A percentile compares a stretch with the other conserved stretches of the same genome.
Evolutionary conservation across 2,888 invertebrate genomes (phyloP).

Genomic region (Drosophila limbata): DNA sequence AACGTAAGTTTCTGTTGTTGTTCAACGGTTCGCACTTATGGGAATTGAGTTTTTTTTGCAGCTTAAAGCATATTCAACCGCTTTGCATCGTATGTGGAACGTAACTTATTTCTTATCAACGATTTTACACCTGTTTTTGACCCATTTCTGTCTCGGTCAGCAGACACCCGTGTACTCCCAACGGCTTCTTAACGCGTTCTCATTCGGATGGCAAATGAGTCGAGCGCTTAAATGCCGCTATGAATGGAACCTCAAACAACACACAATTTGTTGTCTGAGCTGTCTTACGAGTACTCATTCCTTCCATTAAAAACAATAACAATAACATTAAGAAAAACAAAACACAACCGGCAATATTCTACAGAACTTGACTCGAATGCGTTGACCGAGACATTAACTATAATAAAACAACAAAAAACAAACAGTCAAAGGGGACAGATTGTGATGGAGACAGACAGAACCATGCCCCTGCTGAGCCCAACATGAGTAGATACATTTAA

Average conservation of each 20-base stretch:
- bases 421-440: conserved; percentile 39
- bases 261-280: conserved; percentile 35
- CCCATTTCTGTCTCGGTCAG: not conserved
- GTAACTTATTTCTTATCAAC: not conserved
- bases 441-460: conserved; percentile 17
- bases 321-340: conserved; percentile 40
- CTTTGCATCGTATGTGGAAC: conserved; percentile 20
- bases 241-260: conserved; percentile 51
- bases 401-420: conserved; percentile 33
- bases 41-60: too few relatives aligned
- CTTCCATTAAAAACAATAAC: conserved; percentile 61
- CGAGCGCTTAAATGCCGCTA: conserved; percentile 56
- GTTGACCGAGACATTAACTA: conserved; percentile 79
- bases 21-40: not conserved
- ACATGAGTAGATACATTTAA: conserved; percentile 28
- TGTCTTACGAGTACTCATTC: conserved; percentile 54
- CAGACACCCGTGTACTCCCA: conserved; percentile 18
- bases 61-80: not conserved
- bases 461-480: conserved; percentile 36
- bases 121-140: not conserved
- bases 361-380: conserved; percentile 78
- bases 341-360: conserved; percentile 35
- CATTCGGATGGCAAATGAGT: conserved; percentile 56
- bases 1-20: not conserved
- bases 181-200: conserved; percentile 76